Percentiles rank a stretch among this genome's conserved stretches.
Evolutionary conservation across 2,888 invertebrate species (phyloP).

Genomic region (Ommatoiulus sabulosus): DNA sequence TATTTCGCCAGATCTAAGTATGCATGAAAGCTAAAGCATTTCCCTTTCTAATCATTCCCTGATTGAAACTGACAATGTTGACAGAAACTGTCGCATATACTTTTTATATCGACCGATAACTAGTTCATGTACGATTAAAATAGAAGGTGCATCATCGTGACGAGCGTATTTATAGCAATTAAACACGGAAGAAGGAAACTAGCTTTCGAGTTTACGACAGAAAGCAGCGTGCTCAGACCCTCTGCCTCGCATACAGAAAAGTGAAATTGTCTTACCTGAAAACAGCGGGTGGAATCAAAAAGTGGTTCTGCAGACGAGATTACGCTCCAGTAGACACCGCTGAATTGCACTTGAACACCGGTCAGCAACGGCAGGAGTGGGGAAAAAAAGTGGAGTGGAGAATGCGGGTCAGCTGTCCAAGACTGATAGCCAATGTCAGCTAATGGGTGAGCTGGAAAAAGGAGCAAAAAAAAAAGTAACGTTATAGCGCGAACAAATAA

Average conservation of each 20-base stretch:
- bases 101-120: not conserved
- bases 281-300: not conserved
- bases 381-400: not conserved
- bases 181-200: not conserved
- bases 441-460: not conserved
- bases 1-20: not conserved
- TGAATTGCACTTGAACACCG: not conserved
- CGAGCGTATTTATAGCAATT: not conserved
- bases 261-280: constrained; percentile 1
- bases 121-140: not conserved
- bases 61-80: not conserved
- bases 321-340: not conserved
- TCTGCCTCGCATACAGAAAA: not conserved
- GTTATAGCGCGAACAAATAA: not conserved
- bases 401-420: constrained; percentile 29
- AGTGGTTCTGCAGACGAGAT: not conserved
- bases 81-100: not conserved
- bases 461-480: not conserved
- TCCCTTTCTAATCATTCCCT: not conserved
- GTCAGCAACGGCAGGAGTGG: not conserved
- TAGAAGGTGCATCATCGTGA: not conserved
- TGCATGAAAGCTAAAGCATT: not conserved
- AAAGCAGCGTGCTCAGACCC: not conserved
- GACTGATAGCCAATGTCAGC: not conserved
- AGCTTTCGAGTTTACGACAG: not conserved